These are phyloP conservation scores for Perodicticus potto DNA, from an alignment of 2,797 vertebrate genomes.

Conservation along the genomic window DNA sequence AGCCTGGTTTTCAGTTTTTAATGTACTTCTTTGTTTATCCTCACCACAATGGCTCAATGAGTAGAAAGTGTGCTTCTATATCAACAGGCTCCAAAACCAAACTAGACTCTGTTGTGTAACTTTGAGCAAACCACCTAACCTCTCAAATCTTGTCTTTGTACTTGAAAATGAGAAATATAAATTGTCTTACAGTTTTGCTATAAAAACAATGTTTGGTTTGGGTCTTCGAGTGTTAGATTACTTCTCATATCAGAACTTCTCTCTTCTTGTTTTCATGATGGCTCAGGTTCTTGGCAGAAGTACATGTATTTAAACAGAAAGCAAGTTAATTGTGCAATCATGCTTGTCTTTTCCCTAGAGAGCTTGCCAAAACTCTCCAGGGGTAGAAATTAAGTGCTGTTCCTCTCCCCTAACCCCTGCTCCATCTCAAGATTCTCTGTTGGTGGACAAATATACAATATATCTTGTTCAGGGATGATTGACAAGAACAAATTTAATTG, in stretches of 20 bases:
- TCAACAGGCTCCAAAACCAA: neutral
- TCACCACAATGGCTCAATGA: neutral
- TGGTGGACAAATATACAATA: neutral
- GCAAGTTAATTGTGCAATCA: conserved; percentile 46
- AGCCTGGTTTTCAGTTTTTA: neutral
- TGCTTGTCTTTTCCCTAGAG: neutral
- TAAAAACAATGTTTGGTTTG: neutral
- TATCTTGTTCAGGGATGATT: conserved; percentile 51
- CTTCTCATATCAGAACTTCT: neutral
- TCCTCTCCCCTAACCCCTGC: neutral
- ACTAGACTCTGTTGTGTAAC: neutral
- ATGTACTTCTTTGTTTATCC: neutral
- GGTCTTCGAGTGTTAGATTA: conserved; percentile 15
- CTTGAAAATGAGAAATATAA: conserved; percentile 59
- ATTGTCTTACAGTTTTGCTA: neutral
- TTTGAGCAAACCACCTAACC: neutral
- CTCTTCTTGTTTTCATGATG: neutral
- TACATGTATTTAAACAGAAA: conserved; percentile 28
- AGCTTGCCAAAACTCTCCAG: neutral
- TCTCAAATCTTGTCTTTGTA: neutral
- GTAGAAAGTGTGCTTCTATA: neutral
- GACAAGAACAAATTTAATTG: conserved; percentile 60
- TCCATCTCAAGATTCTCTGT: conserved; percentile 6
- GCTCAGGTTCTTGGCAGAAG: neutral
- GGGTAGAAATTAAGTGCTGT: neutral